Percentiles rank a stretch among this genome's conserved stretches.
Conservation (phyloP, 2,113 vertebrate genomes). For the Edolisoma coerulescens region DNA sequence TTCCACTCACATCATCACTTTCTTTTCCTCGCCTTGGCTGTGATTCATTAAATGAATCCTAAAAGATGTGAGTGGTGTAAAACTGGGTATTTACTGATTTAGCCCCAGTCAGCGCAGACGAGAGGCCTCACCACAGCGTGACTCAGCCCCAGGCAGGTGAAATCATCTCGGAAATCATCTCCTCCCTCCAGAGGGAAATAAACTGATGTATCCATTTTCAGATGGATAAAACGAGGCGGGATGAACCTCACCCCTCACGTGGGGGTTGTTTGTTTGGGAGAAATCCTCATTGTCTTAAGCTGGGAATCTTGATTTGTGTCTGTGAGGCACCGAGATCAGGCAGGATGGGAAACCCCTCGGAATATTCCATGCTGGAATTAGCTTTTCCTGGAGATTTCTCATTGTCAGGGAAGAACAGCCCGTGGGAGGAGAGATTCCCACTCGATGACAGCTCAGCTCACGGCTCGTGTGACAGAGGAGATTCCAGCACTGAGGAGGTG, state of each 20-base stretch:
- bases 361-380: too few species aligned
- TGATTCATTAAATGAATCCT: not conserved
- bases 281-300: not conserved
- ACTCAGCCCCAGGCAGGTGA: not conserved
- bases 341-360: not conserved
- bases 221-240: not conserved
- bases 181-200: not conserved
- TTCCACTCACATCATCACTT: not conserved
- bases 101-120: not conserved
- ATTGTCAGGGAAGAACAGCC: not conserved
- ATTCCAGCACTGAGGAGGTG: not conserved
- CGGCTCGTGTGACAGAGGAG: not conserved
- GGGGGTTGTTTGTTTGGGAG: not conserved
- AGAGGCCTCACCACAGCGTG: not conserved
- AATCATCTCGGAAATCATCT: not conserved
- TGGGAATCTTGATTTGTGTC: not conserved
- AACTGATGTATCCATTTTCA: not conserved
- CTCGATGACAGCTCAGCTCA: not conserved
- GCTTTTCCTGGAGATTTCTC: not conserved
- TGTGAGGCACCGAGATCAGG: not conserved
- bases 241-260: not conserved
- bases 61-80: accelerated
- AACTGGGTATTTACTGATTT: not conserved
- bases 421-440: not conserved
- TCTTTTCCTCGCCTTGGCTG: not conserved